phyloP scores from a whole-genome alignment of 2,113 vertebrate genomes.

The Boulengeromyrus knoepffleri region DNA sequence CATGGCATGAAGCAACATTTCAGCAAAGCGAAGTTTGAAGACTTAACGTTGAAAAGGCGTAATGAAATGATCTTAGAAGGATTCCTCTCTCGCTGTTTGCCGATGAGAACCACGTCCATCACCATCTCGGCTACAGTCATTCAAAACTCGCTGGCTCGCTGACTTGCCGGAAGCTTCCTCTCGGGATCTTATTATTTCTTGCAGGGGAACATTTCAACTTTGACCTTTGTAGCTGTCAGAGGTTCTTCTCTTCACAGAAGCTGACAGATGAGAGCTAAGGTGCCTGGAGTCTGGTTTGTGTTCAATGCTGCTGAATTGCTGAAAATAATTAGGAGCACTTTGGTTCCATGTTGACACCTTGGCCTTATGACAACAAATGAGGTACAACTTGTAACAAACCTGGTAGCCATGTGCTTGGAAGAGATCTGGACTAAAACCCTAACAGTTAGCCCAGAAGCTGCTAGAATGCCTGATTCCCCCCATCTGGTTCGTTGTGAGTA shows the following conservation, averaged over 20 bases:
- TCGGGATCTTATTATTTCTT: conserved; percentile 45
- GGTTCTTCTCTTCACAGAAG: conserved; percentile 15
- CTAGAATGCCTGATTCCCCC: neutral
- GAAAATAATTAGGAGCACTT: neutral
- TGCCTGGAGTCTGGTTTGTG: neutral
- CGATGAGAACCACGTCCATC: neutral
- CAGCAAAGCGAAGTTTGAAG: neutral
- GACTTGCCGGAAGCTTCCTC: conserved; percentile 33
- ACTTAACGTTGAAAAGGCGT: neutral
- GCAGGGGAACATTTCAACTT: conserved; percentile 49
- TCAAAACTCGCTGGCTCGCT: neutral
- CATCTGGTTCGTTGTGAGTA: neutral
- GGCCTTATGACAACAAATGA: neutral
- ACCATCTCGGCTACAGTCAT: neutral
- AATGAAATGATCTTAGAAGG: neutral
- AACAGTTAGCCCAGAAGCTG: neutral
- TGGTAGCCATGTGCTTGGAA: neutral
- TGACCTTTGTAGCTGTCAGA: conserved; percentile 48
- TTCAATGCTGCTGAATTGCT: neutral
- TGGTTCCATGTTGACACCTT: neutral
- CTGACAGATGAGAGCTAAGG: neutral
- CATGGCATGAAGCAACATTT: neutral
- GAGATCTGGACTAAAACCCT: neutral
- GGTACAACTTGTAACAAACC: neutral
- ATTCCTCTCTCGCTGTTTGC: neutral